Conservation (phyloP, 2,888 invertebrate species). For the Habroteleia sp. region DNA sequence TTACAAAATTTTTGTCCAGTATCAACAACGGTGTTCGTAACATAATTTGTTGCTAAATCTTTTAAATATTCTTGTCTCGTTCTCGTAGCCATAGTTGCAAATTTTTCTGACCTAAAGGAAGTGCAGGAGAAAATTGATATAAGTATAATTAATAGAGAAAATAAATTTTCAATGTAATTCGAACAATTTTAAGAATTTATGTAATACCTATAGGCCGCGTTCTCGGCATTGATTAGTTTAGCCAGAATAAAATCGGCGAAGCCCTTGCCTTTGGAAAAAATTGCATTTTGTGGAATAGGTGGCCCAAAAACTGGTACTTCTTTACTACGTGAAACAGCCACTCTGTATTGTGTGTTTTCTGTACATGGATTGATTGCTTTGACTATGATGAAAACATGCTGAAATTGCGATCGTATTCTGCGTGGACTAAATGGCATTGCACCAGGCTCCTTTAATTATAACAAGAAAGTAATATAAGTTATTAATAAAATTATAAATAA, state of each 20-base stretch:
- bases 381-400: constrained; percentile 97
- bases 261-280: constrained; percentile 93
- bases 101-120: constrained; percentile 91
- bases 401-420: constrained; percentile 97
- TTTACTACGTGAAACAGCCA: constrained; percentile 90
- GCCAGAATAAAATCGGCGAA: constrained; percentile 97
- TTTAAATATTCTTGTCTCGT: constrained; percentile 97
- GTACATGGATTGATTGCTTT: constrained; percentile 94
- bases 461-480: too few relatives aligned
- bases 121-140: too few relatives aligned
- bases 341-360: constrained; percentile 93
- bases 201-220: constrained; percentile 89
- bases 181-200: too few relatives aligned
- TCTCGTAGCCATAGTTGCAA: constrained; percentile 97
- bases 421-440: constrained; percentile 96
- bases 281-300: constrained; percentile 93
- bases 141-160: not conserved
- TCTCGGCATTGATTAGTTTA: constrained; percentile 98
- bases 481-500: too few relatives aligned
- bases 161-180: too few relatives aligned
- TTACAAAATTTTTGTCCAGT: constrained; percentile 93
- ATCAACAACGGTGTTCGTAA: constrained; percentile 90
- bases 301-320: constrained; percentile 98
- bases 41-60: constrained; percentile 93
- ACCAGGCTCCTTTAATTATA: constrained; percentile 87